Base-by-base conservation (phyloP, 2,888 invertebrate species). In the Synergus laeviventris region DNA sequence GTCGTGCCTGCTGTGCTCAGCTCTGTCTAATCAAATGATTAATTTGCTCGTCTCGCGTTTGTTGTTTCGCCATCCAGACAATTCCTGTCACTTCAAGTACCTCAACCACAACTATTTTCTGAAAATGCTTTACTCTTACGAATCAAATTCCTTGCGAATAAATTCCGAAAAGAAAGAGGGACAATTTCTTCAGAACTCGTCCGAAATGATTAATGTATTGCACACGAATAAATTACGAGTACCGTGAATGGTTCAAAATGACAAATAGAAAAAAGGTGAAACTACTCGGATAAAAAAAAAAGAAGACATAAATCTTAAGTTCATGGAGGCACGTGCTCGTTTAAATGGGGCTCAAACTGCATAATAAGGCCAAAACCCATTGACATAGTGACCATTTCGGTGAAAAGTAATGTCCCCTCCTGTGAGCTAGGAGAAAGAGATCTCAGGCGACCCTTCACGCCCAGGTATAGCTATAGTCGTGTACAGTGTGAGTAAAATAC, bases 351-450 rank as follows among this genome's bases (percentile, higher is more conserved):
- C 9, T 31, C 49, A 49, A 88, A 88, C 87, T 88, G 86, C 84
- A 88, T 87, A 88, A 88, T 86, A 84, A 83, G 85, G 82, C 84
- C 80, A 81, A 80, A 80, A 75, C 75, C 88, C 87, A 88, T 89
- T 88, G 88, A 87, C 87, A 86, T 81, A 76, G 81, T 79, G 74
- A 83, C 81, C 81, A 49, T 42, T 66, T 82, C 74, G 75, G 76
- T 79, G 78, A 16, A 76, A 75, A 81, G 54, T 70, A 42, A 76
- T 74, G 75, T 75, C 49, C 49, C 74, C 66, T 59, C 56, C 64
- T 74, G 62, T 60, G 59, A 74, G 42, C 21, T 60, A 42, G 18
- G 59, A 74, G 61, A 42, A 31, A 60, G 39, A 61, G 74, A 74
- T 74, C 60, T 73, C 54, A 21, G 14, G 56, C 49, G 73, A 38